A percentile compares a stretch with the other conserved stretches of the same genome.
Evolutionary conservation across 2,888 invertebrate species (phyloP).

Genomic region (Hydroisotoma schaefferi): DNA sequence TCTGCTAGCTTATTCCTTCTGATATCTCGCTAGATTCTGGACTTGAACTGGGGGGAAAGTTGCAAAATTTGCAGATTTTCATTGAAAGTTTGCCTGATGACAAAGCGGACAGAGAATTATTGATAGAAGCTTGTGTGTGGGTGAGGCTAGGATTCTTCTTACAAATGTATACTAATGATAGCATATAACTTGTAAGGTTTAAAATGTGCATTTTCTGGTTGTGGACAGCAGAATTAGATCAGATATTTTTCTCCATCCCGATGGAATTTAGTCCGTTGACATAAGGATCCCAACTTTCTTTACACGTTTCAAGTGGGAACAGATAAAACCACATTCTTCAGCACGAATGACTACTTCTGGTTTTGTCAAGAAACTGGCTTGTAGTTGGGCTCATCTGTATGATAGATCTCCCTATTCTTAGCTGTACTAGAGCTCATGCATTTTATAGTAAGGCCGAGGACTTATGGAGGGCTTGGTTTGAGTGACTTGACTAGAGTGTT

Average conservation of each 20-base stretch:
- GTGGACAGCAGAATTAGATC: not conserved
- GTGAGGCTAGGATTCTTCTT: not conserved
- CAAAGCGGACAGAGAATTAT: constrained; percentile 12
- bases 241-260: not conserved
- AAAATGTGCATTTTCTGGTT: too few species aligned
- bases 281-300: not conserved
- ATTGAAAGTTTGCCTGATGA: constrained; percentile 18
- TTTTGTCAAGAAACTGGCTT: not conserved
- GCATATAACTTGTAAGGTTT: not conserved
- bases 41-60: constrained; percentile 9
- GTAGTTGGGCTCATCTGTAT: too few species aligned
- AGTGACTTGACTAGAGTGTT: not conserved
- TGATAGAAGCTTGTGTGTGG: not conserved
- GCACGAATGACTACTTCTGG: not conserved
- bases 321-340: not conserved
- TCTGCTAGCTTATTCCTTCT: too few species aligned
- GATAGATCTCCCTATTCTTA: too few species aligned
- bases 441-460: not conserved
- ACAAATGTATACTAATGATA: constrained; percentile 18
- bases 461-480: constrained; percentile 6
- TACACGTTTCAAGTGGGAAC: not conserved
- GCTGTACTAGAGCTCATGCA: too few species aligned
- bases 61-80: constrained; percentile 19
- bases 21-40: too few species aligned
- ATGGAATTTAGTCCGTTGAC: not conserved